A percentile compares a stretch with the other conserved stretches of the same genome.
phyloP scores from a whole-genome alignment of 2,797 vertebrate species.

The Danio choprae region DNA sequence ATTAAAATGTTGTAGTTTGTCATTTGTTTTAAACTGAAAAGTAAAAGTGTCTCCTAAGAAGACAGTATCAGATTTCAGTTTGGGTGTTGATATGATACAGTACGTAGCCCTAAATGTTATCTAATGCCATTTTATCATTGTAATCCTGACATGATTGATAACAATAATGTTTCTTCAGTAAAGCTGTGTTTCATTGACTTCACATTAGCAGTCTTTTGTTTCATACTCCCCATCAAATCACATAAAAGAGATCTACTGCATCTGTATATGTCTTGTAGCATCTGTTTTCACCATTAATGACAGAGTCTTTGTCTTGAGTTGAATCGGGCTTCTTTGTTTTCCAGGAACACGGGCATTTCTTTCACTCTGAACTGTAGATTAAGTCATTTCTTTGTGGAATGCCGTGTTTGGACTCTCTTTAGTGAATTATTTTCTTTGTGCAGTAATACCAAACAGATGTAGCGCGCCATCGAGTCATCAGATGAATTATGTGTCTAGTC shows the following conservation, averaged over 20 bases:
- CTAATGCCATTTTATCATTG: slow-evolving; percentile 30
- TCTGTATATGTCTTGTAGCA: slow-evolving; percentile 1
- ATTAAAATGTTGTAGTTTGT: too few relatives aligned
- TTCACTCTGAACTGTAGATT: slow-evolving; percentile 24
- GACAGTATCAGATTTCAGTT: not conserved
- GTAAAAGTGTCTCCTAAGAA: not conserved
- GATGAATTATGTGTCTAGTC: slow-evolving; percentile 36
- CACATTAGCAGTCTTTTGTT: slow-evolving; percentile 10
- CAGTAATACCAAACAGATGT: slow-evolving; percentile 42
- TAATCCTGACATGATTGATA: slow-evolving; percentile 9
- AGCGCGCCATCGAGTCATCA: slow-evolving; percentile 10
- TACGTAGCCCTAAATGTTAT: slow-evolving; percentile 20
- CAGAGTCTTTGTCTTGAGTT: slow-evolving; percentile 14
- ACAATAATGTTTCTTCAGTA: not conserved
- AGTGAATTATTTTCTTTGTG: slow-evolving; percentile 20
- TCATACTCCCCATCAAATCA: not conserved
- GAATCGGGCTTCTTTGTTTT: slow-evolving; percentile 13
- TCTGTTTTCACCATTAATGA: slow-evolving; percentile 5
- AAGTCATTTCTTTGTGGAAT: slow-evolving; percentile 14
- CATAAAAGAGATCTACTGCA: not conserved
- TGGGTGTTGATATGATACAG: slow-evolving; percentile 5
- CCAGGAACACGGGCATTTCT: slow-evolving; percentile 23
- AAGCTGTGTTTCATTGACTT: slow-evolving; percentile 9
- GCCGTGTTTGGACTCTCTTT: slow-evolving; percentile 16
- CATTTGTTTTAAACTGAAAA: too few relatives aligned